These are phyloP conservation scores for Rhinichthys osculus DNA, from an alignment of 2,797 vertebrate species.

Conservation along the genomic window DNA sequence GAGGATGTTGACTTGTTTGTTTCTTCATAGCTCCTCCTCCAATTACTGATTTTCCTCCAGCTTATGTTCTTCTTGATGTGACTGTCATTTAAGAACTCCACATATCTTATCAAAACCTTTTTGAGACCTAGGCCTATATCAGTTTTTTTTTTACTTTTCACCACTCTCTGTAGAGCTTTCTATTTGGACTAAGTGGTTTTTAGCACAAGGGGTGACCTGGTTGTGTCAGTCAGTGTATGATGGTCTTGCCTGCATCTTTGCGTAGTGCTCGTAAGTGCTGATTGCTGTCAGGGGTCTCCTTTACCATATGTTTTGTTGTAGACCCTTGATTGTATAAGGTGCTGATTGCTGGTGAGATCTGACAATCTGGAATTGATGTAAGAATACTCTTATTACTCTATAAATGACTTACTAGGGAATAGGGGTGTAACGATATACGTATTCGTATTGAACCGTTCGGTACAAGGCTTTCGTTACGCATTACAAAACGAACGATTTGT, in stretches of 20 bases:
- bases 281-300: background rate
- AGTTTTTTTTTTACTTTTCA: background rate
- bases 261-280: background rate
- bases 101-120: background rate
- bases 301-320: background rate
- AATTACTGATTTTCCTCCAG: background rate
- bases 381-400: background rate
- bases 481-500: too few relatives aligned
- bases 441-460: too few relatives aligned
- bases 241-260: background rate
- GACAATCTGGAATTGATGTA: background rate
- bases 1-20: background rate
- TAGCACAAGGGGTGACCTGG: background rate
- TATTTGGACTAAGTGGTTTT: slow-evolving; percentile 5
- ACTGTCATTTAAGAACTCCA: background rate
- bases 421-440: too few relatives aligned
- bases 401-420: background rate
- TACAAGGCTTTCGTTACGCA: too few relatives aligned
- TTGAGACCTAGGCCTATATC: background rate
- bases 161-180: background rate
- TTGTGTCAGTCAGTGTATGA: slow-evolving; percentile 32
- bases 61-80: background rate
- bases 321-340: background rate
- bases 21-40: background rate
- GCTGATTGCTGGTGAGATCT: background rate